Base-by-base conservation (phyloP, 2,113 vertebrate species). In the Petroica traversi region DNA sequence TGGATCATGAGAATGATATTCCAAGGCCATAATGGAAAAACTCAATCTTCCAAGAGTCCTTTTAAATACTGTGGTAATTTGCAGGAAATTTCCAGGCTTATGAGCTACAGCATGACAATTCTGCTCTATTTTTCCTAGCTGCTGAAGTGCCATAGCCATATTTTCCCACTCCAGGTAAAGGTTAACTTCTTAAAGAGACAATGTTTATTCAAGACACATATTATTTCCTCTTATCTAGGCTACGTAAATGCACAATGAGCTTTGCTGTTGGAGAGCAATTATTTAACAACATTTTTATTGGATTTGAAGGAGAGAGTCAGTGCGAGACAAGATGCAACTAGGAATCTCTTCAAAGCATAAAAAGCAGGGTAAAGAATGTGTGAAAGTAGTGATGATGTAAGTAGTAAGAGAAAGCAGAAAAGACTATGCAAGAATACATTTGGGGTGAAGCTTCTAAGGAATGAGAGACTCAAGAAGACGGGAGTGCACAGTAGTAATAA, bases 11-110 rank as follows among this genome's bases (percentile, higher is more conserved):
- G 81, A 96, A 93, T 28, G 25, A 92, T 74, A 95, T 93, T 92
- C 84, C 86, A 93, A 89, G 72, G 54, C 51, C 82, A 97, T 87
- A 57, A 97, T 5, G 92, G 95, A 96, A 97, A 92, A 89, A 84
- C 25, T 85, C 71, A 52, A 31, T 73, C 86, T 93, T 95, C 43
- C 14, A 11, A 74, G 20, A 59, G 55, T 61, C 36, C 80, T 88
- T 88, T 77, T 1, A 92, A 96, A 94, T 8, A 83, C 11, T 54
- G 28, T 49, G 64, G 33, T 81, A 81, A 78, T 55, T 87, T 6
- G 8, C 61, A 85, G 49, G 82, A 96, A 96, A 92, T 94, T 96
- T 94, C 93, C 95, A 95, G 88, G 75, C 80, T 29, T 85, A 5
- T 88, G 73, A 95, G 33, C 49, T 75, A 52, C 54, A 72, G 36